phyloP scores from a whole-genome alignment of 2,797 vertebrate species.

The Muraenolepis orangiensis region DNA sequence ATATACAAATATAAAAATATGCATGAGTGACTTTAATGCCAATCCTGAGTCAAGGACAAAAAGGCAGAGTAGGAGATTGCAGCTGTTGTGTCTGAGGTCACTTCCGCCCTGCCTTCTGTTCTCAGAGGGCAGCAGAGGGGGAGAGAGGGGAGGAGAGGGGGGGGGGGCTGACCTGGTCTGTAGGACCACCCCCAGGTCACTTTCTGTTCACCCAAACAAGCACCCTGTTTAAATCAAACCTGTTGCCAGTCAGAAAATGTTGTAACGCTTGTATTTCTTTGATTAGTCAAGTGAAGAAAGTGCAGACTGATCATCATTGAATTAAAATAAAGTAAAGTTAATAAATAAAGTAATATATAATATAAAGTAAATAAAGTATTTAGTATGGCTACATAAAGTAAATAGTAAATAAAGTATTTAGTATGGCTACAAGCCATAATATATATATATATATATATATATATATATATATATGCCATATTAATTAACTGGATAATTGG shows the following conservation, averaged over 20 bases:
- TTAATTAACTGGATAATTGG: neutral
- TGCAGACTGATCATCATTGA: neutral
- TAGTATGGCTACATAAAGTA: too few relatives aligned
- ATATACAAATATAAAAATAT: too few relatives aligned
- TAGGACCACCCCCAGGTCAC: conserved; percentile 29
- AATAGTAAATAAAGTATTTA: too few relatives aligned
- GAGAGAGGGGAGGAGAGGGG: conserved; percentile 22
- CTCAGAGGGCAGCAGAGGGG: conserved; percentile 39
- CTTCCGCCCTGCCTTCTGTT: conserved; percentile 18
- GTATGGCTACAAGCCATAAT: neutral
- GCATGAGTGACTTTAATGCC: conserved; percentile 13
- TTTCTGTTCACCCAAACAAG: conserved; percentile 15
- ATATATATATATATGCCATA: too few relatives aligned
- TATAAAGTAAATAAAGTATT: neutral
- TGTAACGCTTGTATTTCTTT: neutral
- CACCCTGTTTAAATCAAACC: neutral
- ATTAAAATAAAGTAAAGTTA: neutral
- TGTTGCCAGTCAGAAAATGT: neutral
- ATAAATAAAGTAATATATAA: too few relatives aligned
- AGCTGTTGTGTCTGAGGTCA: conserved; percentile 53
- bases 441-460: too few relatives aligned
- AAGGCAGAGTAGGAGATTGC: conserved; percentile 30
- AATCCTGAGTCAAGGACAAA: conserved; percentile 21
- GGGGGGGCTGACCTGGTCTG: neutral
- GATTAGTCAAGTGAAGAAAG: neutral